Evolutionary conservation across 2,888 invertebrate species (phyloP), one percentile per base, ranked within the genome.

Genomic region (Petrophora chlorosata): DNA sequence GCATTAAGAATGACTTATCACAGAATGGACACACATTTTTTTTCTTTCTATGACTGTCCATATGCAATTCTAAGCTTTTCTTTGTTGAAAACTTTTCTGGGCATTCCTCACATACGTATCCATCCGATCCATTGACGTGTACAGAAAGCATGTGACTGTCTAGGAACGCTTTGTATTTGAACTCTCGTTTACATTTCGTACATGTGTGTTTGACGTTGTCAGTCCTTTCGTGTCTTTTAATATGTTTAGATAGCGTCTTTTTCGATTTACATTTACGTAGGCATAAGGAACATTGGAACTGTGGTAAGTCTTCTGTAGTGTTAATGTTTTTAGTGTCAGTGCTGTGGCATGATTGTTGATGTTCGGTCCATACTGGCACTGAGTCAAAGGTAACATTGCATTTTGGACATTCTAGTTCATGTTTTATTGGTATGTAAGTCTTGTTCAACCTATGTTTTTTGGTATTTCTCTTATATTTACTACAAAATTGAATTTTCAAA

Each of bases 121-220:
- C 89, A 29, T 83, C 81, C 8, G 41, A 14, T 82, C 82, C 12
- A 90, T 87, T 50, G 0, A 4, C 10, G 43, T 92, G 91, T 25
- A 82, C 69, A 9, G 90, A 65, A 54, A 85, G 23, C 39, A 91
- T 79, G 51, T 93, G 93, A 7, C 90, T 91, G 4, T 90, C 86
- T 33, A 93, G 73, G 53, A 89, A 91, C 0, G 91, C 89, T 49
- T 86, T 79, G 17, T 92, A 90, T n/a, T 91, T 90, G 46, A 93
- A 93, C 14, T 92, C 92, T 15, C 90, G 59, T 56, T 88, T 83
- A 49, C 91, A 87, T 26, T 76, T 74, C 4, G 71, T 66, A 46
- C 90, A 87, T 1, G 66, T 59, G 9, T 73, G 79, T 50, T 76
- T 79, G 0, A 74, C 57, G 0, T 63, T 67, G 3, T 76, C 69